Conservation (phyloP, 2,113 vertebrate species). For the Empidonax traillii region DNA sequence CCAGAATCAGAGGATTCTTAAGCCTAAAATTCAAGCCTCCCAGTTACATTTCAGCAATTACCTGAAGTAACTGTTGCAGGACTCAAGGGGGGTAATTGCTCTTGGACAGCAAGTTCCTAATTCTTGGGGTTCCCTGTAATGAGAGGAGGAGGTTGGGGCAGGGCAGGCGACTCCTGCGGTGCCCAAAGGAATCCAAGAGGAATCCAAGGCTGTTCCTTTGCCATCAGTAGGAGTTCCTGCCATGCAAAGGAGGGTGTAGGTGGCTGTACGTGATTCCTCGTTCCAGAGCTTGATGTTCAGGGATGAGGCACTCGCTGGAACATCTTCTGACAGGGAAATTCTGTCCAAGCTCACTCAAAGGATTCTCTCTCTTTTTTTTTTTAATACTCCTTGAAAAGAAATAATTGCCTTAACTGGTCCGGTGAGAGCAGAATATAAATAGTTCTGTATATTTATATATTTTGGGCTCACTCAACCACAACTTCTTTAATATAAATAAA, state of each 20-base stretch:
- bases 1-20: fast-evolving
- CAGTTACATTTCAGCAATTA: neutral
- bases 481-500: neutral
- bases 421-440: fast-evolving
- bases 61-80: neutral
- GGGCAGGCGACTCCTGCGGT: neutral
- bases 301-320: neutral
- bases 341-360: neutral
- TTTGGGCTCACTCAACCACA: neutral
- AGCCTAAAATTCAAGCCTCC: neutral
- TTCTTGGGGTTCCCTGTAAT: neutral
- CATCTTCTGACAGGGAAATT: neutral
- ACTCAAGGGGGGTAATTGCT: neutral
- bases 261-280: neutral
- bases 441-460: neutral
- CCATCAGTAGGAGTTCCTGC: neutral
- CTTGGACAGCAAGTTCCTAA: neutral
- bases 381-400: neutral
- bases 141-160: neutral
- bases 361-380: neutral
- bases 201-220: neutral
- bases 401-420: neutral
- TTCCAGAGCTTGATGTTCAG: neutral
- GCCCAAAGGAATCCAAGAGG: neutral
- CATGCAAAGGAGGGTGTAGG: neutral